Evolutionary conservation across 2,797 vertebrate species (phyloP).

Genomic region (Mus spretus): DNA sequence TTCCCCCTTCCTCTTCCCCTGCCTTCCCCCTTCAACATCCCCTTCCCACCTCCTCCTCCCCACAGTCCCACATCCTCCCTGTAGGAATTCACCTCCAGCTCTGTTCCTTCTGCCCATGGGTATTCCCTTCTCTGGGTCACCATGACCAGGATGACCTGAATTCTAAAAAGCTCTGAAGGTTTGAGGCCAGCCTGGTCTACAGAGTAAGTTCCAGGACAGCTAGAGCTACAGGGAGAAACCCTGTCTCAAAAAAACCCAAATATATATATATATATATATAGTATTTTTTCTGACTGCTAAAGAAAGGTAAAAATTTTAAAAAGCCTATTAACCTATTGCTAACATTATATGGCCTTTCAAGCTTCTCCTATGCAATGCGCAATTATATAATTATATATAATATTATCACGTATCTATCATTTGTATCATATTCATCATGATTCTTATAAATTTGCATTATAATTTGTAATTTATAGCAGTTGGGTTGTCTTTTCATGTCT

Average conservation of each 20-base stretch:
- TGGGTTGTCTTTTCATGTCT: background rate
- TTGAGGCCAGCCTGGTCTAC: background rate
- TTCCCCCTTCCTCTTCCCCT: too few species aligned
- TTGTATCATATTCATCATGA: background rate
- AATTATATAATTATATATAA: background rate
- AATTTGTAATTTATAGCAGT: background rate
- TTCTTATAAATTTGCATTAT: background rate
- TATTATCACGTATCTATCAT: background rate
- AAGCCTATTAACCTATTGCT: background rate
- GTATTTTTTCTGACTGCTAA: background rate
- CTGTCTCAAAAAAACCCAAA: background rate
- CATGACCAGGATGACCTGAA: background rate
- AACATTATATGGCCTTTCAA: background rate
- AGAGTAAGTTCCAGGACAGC: background rate
- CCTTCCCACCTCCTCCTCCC: too few species aligned
- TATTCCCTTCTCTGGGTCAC: background rate
- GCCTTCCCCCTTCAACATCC: too few species aligned
- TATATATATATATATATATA: background rate
- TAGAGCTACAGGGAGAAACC: background rate
- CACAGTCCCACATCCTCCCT: background rate
- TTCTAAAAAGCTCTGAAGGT: background rate
- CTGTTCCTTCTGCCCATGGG: background rate
- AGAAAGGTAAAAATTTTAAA: slow-evolving; percentile 49
- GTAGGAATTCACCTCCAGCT: background rate
- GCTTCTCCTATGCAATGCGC: background rate